A percentile compares a stretch with the other conserved stretches of the same genome.
Conservation (phyloP, 1,140 invertebrate genomes). For the Drosophila arawakana region DNA sequence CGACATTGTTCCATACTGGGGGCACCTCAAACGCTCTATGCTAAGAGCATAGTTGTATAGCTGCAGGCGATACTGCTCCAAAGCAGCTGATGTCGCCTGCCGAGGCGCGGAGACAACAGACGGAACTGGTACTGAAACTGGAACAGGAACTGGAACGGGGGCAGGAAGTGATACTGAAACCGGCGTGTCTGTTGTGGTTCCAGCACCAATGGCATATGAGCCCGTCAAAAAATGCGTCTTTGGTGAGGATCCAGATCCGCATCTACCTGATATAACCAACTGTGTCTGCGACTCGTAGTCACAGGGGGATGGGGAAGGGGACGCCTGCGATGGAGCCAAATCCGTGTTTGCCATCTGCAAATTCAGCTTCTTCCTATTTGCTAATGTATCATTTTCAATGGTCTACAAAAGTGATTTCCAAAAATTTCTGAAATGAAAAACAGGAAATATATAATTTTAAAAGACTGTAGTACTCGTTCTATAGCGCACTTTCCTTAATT, state of each 20-base stretch:
- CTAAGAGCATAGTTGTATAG: constrained; percentile 94
- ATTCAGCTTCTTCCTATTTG: neutral
- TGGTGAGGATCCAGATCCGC: neutral
- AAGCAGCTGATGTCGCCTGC: constrained; percentile 76
- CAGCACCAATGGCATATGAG: constrained; percentile 15
- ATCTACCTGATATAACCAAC: no score
- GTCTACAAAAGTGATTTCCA: neutral
- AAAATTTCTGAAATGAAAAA: neutral
- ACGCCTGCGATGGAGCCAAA: constrained; percentile 24
- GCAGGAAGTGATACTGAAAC: neutral
- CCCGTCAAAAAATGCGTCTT: constrained; percentile 38
- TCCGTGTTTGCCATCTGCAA: constrained; percentile 58
- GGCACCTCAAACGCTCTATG: constrained; percentile 90
- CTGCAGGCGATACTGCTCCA: constrained; percentile 94
- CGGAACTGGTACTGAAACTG: neutral
- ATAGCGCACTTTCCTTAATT: neutral
- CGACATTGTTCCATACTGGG: constrained; percentile 79
- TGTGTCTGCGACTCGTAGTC: neutral
- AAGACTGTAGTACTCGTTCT: no score
- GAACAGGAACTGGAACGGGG: neutral
- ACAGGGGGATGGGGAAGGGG: constrained; percentile 1
- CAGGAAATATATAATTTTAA: no score
- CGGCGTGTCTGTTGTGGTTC: neutral
- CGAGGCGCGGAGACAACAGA: constrained; percentile 1
- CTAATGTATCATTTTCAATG: no score